Conservation (phyloP, 2,113 vertebrate genomes). For the Gymnarchus niloticus region DNA sequence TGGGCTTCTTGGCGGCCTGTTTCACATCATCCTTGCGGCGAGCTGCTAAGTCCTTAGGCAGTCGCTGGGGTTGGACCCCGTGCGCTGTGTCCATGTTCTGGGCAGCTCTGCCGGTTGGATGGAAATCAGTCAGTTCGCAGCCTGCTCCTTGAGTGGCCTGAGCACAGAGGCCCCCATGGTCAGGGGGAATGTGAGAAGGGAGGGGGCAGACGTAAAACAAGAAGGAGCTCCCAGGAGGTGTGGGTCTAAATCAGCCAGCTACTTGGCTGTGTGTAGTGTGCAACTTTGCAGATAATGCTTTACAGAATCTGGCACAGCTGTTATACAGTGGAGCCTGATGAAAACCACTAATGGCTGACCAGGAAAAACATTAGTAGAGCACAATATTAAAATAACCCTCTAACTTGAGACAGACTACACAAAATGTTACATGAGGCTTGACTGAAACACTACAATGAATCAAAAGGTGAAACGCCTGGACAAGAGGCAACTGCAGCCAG, state of each 20-base stretch:
- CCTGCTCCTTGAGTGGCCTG: conserved; percentile 68
- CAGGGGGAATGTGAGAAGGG: neutral
- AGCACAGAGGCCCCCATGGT: neutral
- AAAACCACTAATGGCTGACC: neutral
- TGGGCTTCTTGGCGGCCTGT: conserved; percentile 83
- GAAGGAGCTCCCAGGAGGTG: neutral
- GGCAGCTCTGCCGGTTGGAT: conserved; percentile 52
- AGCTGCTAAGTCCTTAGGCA: conserved; percentile 67
- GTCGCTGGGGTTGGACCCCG: conserved; percentile 60
- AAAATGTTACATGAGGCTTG: no score
- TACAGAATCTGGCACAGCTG: neutral
- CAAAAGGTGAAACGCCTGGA: no score
- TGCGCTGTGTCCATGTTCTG: conserved; percentile 63
- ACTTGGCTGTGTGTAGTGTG: no score
- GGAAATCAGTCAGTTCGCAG: conserved; percentile 40
- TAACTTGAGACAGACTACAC: no score
- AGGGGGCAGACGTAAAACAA: neutral
- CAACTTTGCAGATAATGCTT: neutral
- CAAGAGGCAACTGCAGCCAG: no score
- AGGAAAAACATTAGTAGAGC: no score
- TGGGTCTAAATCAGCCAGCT: neutral
- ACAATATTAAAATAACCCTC: no score
- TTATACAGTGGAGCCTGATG: neutral
- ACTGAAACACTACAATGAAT: no score
- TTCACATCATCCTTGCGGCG: conserved; percentile 90